Conservation (phyloP, 2,797 vertebrate genomes). For the Dryobates pubescens region DNA sequence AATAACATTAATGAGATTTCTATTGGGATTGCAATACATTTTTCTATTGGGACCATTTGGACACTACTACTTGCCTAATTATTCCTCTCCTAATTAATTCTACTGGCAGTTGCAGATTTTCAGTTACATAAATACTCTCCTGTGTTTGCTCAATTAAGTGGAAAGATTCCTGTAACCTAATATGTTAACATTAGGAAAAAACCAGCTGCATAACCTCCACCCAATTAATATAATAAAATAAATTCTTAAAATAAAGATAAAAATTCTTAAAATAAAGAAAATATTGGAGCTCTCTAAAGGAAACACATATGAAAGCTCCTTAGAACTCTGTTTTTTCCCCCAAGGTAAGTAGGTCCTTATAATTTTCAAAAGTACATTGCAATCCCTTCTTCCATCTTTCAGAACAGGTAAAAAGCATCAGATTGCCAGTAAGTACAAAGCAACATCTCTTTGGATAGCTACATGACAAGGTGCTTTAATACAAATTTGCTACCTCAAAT, state of each 20-base stretch:
- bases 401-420: not conserved
- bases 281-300: not conserved
- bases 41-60: slow-evolving; percentile 48
- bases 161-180: slow-evolving; percentile 43
- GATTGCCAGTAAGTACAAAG: not conserved
- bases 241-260: no score
- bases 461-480: not conserved
- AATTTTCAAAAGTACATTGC: not conserved
- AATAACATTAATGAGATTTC: slow-evolving; percentile 51
- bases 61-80: slow-evolving; percentile 44
- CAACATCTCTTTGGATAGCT: not conserved
- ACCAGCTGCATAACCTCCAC: not conserved
- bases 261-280: not conserved
- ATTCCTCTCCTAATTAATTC: slow-evolving; percentile 62
- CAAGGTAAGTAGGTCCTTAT: not conserved
- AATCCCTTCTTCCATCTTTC: not conserved
- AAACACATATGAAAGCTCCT: not conserved
- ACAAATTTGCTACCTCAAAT: not conserved
- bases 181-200: slow-evolving; percentile 35
- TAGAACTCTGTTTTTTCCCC: not conserved
- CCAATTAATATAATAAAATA: no score
- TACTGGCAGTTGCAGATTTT: slow-evolving; percentile 42
- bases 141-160: slow-evolving; percentile 61
- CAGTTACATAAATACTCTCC: slow-evolving; percentile 43
- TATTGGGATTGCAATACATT: slow-evolving; percentile 20